These are phyloP conservation scores for Calidris pygmaea DNA, from an alignment of 2,113 vertebrate species.

Conservation along the genomic window DNA sequence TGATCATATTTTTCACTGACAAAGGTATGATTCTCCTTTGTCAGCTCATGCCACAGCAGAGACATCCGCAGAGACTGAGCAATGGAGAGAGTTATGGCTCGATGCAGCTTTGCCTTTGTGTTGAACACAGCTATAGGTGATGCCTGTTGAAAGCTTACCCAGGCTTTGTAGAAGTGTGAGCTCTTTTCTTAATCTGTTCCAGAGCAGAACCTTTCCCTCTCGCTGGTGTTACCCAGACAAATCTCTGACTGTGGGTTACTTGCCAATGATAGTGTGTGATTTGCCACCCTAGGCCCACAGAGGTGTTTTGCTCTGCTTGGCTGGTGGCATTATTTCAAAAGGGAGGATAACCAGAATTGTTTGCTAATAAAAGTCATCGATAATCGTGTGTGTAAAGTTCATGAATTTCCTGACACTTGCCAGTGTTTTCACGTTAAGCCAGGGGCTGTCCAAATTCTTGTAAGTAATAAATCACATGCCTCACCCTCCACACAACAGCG, in stretches of 20 bases:
- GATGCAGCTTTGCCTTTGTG: neutral
- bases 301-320: neutral
- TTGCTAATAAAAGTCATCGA: slow-evolving; percentile 39
- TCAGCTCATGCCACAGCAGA: neutral
- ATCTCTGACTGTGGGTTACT: neutral
- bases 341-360: slow-evolving; percentile 39
- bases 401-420: slow-evolving; percentile 43
- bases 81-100: neutral
- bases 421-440: slow-evolving; percentile 45
- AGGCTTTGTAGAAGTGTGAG: neutral
- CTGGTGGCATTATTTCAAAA: slow-evolving; percentile 8
- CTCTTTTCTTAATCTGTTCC: neutral
- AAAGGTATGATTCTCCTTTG: neutral
- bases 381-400: slow-evolving; percentile 33
- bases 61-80: neutral
- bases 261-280: neutral
- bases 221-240: neutral
- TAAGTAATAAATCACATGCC: slow-evolving; percentile 60
- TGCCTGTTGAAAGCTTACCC: neutral
- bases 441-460: slow-evolving; percentile 60
- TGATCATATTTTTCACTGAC: neutral
- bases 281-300: neutral
- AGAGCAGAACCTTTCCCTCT: neutral
- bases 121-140: neutral
- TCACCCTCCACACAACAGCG: slow-evolving; percentile 27